These are phyloP conservation scores for Halictus quadricinctus DNA, from an alignment of 2,888 invertebrate species.

Conservation along the genomic window DNA sequence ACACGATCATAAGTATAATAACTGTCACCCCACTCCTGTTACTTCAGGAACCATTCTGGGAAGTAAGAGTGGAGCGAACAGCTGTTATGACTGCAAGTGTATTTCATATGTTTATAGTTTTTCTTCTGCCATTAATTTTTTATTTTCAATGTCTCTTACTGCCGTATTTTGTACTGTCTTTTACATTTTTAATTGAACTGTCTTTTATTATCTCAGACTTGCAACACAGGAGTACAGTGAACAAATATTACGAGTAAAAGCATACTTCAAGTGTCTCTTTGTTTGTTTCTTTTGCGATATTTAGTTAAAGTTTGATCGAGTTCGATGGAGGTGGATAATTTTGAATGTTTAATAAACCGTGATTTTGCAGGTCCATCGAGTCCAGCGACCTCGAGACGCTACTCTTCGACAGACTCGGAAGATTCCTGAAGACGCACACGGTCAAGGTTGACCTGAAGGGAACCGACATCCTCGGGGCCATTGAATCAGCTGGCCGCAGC, in stretches of 20 bases:
- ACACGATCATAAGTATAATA: neutral
- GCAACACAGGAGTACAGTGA: neutral
- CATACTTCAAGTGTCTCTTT: neutral
- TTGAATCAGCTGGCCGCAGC: constrained; percentile 91
- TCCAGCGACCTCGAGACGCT: constrained; percentile 85
- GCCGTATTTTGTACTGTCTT: neutral
- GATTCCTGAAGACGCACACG: constrained; percentile 91
- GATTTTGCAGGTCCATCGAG: constrained; percentile 78
- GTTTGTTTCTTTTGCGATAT: neutral
- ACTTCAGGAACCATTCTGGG: neutral
- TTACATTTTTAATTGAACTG: too few species aligned
- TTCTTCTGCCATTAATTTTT: too few species aligned
- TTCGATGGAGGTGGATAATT: neutral
- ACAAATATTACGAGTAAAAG: neutral
- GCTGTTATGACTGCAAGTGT: neutral
- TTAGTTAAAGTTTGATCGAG: neutral
- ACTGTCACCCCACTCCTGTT: neutral
- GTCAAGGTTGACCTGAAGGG: constrained; percentile 93
- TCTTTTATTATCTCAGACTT: neutral
- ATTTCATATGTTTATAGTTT: too few species aligned
- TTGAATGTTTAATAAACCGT: neutral
- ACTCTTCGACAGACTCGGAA: constrained; percentile 87
- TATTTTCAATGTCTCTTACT: neutral
- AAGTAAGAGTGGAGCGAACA: neutral
- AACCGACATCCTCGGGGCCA: constrained; percentile 91